These are phyloP conservation scores for Archaeoteleia sp. DNA, from an alignment of 2,888 invertebrate genomes.

Conservation along the genomic window DNA sequence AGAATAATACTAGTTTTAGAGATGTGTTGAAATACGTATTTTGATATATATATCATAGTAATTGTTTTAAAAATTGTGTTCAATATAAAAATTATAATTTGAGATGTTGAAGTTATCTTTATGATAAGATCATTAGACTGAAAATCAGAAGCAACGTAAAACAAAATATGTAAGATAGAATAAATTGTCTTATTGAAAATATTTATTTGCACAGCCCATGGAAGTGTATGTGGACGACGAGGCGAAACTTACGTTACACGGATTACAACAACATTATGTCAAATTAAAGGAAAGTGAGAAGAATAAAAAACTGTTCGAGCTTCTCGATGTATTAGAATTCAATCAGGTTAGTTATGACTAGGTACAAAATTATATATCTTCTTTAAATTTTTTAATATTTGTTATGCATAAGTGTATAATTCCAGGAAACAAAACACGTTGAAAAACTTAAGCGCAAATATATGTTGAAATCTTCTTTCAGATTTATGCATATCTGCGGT, in stretches of 20 bases:
- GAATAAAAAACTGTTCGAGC: conserved; percentile 98
- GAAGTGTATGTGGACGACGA: conserved; percentile 99
- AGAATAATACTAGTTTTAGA: not conserved
- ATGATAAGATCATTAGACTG: not conserved
- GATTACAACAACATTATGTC: conserved; percentile 98
- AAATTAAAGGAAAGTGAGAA: conserved; percentile 99
- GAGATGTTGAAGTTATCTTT: too few species aligned
- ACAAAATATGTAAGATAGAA: conserved; percentile 49
- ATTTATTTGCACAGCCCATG: conserved; percentile 88
- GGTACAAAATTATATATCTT: too few species aligned
- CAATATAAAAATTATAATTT: not conserved
- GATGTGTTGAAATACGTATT: too few species aligned
- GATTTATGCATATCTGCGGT: too few species aligned
- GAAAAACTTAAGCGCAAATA: too few species aligned
- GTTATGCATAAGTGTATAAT: too few species aligned
- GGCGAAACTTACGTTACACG: conserved; percentile 98
- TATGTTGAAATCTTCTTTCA: too few species aligned
- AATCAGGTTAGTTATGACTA: too few species aligned
- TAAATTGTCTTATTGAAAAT: conserved; percentile 60
- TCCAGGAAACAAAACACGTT: too few species aligned
- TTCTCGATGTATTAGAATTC: conserved; percentile 98
- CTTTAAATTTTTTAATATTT: too few species aligned
- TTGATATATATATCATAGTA: too few species aligned
- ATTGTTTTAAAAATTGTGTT: too few species aligned
- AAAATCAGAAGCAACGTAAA: conserved; percentile 1